Base-by-base conservation (phyloP, 2,113 vertebrate species). In the Apus apus region DNA sequence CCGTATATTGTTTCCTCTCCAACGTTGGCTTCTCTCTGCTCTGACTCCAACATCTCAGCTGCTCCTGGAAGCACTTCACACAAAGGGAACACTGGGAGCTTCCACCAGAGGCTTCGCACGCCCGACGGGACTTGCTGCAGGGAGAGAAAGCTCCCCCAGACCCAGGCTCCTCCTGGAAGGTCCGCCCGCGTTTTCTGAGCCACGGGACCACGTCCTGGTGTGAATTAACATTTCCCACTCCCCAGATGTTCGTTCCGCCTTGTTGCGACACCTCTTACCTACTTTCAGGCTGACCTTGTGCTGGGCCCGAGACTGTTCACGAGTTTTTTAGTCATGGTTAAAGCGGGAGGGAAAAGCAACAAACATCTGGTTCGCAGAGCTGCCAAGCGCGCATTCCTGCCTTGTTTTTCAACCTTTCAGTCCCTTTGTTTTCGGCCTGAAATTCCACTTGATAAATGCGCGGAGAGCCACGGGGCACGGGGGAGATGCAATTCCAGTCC, bases 291-390 rank as follows among this genome's bases (percentile, higher is more conserved):
- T 96, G 96, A 94, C 94, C 91, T 94, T 85, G 94, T 0, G 5
- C 79, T 65, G 83, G 76, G 92, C 89, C 79, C 8, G 68, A 86
- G 82, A 34, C 90, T 74, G 91, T 96, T 94, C 94, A 94, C 67
- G 86, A 96, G 95, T 89, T 90, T 93, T 97, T 96, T 94, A 94
- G 95, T 96, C 96, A 93, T 95, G 92, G 87, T 94, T 85, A 74
- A 95, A 93, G 90, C 64, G 38, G 38, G 71, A 96, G 92, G 62
- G 64, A 85, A 95, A 66, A 95, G 92, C 92, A 96, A 93, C 90
- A 96, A 96, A 97, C 97, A 97, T 97, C 97, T 97, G 97, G 96
- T 95, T 71, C 78, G 80, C 95, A 97, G 92, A 95, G 88, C 96
- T 96, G 96, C 97, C 96, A 96, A 97, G 90, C 27, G 87, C 8